These are phyloP conservation scores for Trachelus troglodyta DNA, from an alignment of 2,888 invertebrate genomes.

Conservation along the genomic window DNA sequence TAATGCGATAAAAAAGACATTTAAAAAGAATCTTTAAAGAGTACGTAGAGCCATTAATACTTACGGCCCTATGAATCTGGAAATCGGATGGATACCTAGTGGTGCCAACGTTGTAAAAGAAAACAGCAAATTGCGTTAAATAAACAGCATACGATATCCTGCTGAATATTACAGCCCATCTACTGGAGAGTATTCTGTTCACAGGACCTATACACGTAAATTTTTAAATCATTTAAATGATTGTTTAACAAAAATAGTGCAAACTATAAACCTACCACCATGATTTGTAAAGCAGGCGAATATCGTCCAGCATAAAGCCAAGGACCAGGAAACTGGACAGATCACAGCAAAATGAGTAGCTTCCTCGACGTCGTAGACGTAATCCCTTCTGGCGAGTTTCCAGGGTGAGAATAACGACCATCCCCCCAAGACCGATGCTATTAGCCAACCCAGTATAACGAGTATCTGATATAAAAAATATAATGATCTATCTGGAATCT, in stretches of 20 bases:
- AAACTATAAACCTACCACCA: slow-evolving; percentile 62
- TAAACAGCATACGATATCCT: slow-evolving; percentile 77
- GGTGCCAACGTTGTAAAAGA: slow-evolving; percentile 75
- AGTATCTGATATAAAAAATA: slow-evolving; percentile 64
- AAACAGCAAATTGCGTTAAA: slow-evolving; percentile 75
- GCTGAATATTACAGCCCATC: slow-evolving; percentile 73
- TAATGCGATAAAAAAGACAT: slow-evolving; percentile 18
- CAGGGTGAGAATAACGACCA: slow-evolving; percentile 74
- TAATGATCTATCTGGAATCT: background rate
- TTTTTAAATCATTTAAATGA: background rate
- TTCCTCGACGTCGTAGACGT: slow-evolving; percentile 71
- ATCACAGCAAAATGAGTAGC: slow-evolving; percentile 76
- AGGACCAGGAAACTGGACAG: slow-evolving; percentile 73
- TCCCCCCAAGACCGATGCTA: slow-evolving; percentile 65
- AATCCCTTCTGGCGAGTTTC: slow-evolving; percentile 71
- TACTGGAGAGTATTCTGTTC: slow-evolving; percentile 69
- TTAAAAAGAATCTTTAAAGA: background rate
- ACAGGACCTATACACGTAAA: slow-evolving; percentile 65
- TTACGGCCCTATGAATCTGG: slow-evolving; percentile 71
- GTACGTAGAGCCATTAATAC: slow-evolving; percentile 34
- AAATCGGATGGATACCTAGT: slow-evolving; percentile 73
- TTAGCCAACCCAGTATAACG: slow-evolving; percentile 70
- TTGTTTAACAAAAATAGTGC: background rate
- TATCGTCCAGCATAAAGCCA: slow-evolving; percentile 75
- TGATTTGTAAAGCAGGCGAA: slow-evolving; percentile 72